Evolutionary conservation across 2,888 invertebrate species (phyloP), one percentile per base, ranked within the genome.

Genomic region (Leistus spinibarbis): DNA sequence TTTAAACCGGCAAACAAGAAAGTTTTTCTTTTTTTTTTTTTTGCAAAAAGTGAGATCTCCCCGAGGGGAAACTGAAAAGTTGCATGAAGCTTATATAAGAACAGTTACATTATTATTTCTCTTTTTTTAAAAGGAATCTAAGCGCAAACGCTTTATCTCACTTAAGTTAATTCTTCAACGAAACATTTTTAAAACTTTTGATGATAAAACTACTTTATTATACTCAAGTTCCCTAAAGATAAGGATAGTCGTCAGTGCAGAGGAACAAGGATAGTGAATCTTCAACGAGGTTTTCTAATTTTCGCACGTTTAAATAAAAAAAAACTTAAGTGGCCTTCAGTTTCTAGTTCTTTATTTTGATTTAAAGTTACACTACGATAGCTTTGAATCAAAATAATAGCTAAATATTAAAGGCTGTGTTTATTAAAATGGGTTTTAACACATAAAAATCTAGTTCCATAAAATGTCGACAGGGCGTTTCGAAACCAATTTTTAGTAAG

Each of bases 1-100:
- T 73, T 60, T 67, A 67, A 73, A 73, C 53, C 73, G 64, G 66
- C 73, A 66, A 73, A 67, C 73, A 73, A 67, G 67, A 73, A 73
- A 73, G 67, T 73, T 73, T 66, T 16, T 60, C 16, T 56, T 56
- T 56, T 57, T 57, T 57, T 57, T 57, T 57, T 57, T 57, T 2
- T 66, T 72, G 65, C 66, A 72, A 73, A 73, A 73, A 73, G 73
- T 73, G 67, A 62, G 62, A 40, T 53, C 66, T 73, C 67, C 73
- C 73, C 17, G 40, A 7, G 62, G 66, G 62, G 40, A 22, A 13
- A 40, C 20, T 60, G 22, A 20, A 67, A 73, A 73, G 66, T 73
- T 73, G 71, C 65, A 71, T 19, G 57, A 19, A 60, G 53, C 67
- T 73, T 70, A 63, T 22, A 62, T 63, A 62, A 53, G 70, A 62